Evolutionary conservation across 2,797 vertebrate species (phyloP), one percentile per base, ranked within the genome.

Genomic region (Myotis findleyi): DNA sequence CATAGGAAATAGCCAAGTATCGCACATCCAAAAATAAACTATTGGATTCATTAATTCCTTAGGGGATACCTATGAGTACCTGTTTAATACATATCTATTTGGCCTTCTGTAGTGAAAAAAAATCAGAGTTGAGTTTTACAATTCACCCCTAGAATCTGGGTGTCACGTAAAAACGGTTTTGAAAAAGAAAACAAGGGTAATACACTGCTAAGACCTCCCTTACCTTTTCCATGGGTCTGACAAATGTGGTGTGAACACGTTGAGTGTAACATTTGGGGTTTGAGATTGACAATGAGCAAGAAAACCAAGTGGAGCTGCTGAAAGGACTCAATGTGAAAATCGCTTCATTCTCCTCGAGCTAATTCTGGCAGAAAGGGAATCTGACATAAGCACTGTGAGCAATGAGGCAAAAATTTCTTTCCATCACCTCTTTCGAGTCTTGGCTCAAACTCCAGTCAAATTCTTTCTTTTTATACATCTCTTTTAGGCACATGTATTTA

Each of bases 241-340:
- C 17, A 75, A 91, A 83, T n/a, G 30, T 7, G 51, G 57, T 64
- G 71, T 25, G 75, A 87, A 94, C 23, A 55, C 10, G 25, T 36
- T 81, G 36, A 83, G 66, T 83, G 17, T 80, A 64, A 53, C 30
- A 18, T 77, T 53, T 83, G 44, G 13, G n/a, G 18, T n/a, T 30
- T 83, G 87, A 79, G 69, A 81, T 18, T 44, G 20, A 69, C 44
- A 87, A 72, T 51, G 30, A 75, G 23, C 51, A 41, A 86, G 62
- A 86, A 91, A 91, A 66, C 23, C 21, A 94, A 44, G 64, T 53
- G 49, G 17, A 86, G 11, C 57, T 57, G 21, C 21, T 93, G 76
- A 96, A 83, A 95, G 44, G 13, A 41, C 23, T 89, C 7, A 38
- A 69, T 16, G 66, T 85, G 62, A 89, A 76, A 87, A 92, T 73